These are phyloP conservation scores for Troides helena DNA, from an alignment of 2,888 invertebrate species.

Conservation along the genomic window DNA sequence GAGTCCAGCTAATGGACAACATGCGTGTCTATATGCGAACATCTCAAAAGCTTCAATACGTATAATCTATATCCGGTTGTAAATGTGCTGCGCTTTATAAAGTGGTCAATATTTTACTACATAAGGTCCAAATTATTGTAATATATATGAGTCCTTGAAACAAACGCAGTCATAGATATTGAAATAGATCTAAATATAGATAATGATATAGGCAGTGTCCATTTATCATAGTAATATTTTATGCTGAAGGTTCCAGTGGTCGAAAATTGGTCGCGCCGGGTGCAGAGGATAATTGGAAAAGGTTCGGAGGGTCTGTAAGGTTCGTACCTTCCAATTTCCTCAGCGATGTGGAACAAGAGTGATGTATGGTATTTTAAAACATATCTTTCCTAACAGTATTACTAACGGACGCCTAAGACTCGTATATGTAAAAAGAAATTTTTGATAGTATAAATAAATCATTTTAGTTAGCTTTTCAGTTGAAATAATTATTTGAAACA, in stretches of 20 bases:
- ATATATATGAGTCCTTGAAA: neutral
- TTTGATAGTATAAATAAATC: neutral
- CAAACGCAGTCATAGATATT: neutral
- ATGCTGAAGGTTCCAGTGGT: constrained; percentile 5
- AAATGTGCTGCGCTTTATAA: too few species aligned
- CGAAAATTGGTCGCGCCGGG: neutral
- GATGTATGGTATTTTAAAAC: neutral
- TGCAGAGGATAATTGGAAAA: constrained; percentile 1
- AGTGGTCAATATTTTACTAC: too few species aligned
- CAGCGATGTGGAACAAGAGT: neutral
- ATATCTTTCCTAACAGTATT: neutral
- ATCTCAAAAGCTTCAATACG: too few species aligned
- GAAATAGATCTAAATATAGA: neutral
- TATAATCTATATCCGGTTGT: too few species aligned
- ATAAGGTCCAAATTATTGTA: neutral
- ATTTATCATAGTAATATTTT: neutral
- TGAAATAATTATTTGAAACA: too few species aligned
- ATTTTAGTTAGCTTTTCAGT: too few species aligned
- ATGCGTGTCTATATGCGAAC: too few species aligned
- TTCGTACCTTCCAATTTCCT: neutral
- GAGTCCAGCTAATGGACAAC: too few species aligned
- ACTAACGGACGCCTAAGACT: neutral
- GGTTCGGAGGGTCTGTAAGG: neutral
- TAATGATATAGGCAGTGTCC: neutral
- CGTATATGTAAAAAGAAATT: neutral